Conservation (phyloP, 2,113 vertebrate genomes). For the Otis tarda region DNA sequence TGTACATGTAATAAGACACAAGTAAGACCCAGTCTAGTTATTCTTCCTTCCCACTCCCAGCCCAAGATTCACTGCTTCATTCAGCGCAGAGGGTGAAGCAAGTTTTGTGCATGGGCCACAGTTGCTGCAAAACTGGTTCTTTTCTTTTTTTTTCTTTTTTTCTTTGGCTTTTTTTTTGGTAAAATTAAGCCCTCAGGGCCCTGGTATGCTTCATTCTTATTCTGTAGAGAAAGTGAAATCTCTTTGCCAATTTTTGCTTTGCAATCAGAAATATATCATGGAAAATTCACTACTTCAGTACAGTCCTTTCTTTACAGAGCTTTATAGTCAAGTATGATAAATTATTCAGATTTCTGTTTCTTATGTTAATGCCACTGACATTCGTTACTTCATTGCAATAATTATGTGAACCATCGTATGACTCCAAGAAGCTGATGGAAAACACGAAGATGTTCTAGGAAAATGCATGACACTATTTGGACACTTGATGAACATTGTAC, state of each 20-base stretch:
- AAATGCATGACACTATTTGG: background rate
- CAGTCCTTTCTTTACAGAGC: background rate
- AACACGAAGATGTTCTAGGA: background rate
- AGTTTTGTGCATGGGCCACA: background rate
- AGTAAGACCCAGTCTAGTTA: background rate
- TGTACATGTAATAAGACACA: background rate
- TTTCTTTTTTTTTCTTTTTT: background rate
- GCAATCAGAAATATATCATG: background rate
- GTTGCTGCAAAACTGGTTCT: background rate
- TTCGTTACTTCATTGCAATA: background rate
- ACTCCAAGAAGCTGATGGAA: background rate
- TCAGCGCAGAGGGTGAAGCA: background rate
- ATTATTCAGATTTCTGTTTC: background rate
- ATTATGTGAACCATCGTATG: fast-evolving
- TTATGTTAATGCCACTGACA: background rate
- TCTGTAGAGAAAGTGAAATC: background rate
- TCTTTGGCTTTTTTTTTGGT: no score
- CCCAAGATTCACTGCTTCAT: background rate
- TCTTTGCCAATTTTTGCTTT: background rate
- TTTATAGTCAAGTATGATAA: background rate
- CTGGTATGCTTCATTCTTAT: background rate
- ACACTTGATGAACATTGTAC: background rate
- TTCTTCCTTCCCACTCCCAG: background rate
- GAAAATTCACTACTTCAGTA: background rate
- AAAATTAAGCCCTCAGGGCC: background rate